Evolutionary conservation across 2,888 invertebrate genomes (phyloP).

Genomic region (Pelosia muscerda): DNA sequence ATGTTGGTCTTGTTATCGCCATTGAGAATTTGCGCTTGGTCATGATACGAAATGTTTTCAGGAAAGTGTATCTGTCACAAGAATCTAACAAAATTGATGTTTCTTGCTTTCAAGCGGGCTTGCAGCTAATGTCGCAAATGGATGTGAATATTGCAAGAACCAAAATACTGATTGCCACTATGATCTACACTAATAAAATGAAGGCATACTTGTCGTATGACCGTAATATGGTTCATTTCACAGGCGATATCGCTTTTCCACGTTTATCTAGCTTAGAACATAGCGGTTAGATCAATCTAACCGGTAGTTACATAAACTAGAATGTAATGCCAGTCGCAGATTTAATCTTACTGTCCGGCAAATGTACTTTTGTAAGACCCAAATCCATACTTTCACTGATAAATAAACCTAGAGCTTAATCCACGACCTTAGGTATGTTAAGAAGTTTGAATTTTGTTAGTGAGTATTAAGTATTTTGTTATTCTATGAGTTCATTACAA

Average conservation of each 20-base stretch:
- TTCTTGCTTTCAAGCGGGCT: conserved; percentile 10
- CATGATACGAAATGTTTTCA: conserved; percentile 12
- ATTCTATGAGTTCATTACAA: not conserved
- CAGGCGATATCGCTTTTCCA: conserved; percentile 8
- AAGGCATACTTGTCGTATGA: conserved; percentile 18
- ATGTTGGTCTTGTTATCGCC: conserved; percentile 5
- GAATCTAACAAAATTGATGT: not conserved
- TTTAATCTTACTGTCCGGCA: not conserved
- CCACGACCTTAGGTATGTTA: not conserved
- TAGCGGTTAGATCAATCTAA: not conserved
- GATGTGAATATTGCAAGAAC: not conserved
- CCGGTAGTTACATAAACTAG: too few relatives aligned
- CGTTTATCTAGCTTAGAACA: not conserved
- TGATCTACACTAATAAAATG: conserved; percentile 16
- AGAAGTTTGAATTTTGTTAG: not conserved
- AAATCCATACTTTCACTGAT: not conserved
- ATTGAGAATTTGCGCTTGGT: conserved; percentile 11
- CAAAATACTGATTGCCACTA: not conserved
- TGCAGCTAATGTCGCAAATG: conserved; percentile 3
- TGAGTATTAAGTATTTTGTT: not conserved
- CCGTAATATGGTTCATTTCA: conserved; percentile 8
- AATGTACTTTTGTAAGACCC: not conserved
- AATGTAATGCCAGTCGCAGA: not conserved
- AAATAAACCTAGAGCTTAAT: conserved; percentile 9
- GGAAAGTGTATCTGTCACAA: not conserved